phyloP scores from a whole-genome alignment of 2,113 vertebrate species.

The Sterna hirundo region DNA sequence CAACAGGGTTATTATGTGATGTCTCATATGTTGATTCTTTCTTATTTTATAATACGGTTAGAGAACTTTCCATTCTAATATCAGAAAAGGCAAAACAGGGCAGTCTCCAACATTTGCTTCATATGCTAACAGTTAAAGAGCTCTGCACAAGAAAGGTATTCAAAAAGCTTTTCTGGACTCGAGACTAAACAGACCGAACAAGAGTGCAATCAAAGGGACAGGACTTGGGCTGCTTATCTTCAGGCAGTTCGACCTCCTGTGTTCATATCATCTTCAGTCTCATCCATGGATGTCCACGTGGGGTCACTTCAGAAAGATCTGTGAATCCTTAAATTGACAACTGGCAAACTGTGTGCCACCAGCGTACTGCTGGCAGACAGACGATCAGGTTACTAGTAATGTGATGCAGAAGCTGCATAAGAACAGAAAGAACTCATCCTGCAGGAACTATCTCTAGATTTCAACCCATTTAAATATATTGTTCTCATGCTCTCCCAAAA shows the following conservation, averaged over 20 bases:
- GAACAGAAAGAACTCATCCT: neutral
- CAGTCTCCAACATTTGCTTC: neutral
- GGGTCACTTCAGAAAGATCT: neutral
- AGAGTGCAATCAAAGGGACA: neutral
- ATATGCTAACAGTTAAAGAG: accelerated
- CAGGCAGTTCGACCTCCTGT: neutral
- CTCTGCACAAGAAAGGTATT: neutral
- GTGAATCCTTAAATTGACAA: neutral
- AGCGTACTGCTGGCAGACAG: neutral
- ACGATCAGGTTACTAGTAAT: accelerated
- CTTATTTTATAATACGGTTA: neutral
- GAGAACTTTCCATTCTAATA: neutral
- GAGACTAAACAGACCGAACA: accelerated
- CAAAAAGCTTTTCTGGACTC: neutral
- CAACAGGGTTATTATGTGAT: neutral
- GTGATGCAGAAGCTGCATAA: neutral
- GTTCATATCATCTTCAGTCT: neutral
- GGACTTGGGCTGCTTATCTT: neutral
- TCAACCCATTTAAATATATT: neutral
- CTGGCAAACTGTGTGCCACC: neutral
- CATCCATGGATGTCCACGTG: neutral
- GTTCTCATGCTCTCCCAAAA: neutral
- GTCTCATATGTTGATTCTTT: neutral
- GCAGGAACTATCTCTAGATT: neutral
- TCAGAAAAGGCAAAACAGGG: neutral